Evolutionary conservation across 1,140 invertebrate genomes (phyloP).

Genomic region (Helicorthomorpha holstii): DNA sequence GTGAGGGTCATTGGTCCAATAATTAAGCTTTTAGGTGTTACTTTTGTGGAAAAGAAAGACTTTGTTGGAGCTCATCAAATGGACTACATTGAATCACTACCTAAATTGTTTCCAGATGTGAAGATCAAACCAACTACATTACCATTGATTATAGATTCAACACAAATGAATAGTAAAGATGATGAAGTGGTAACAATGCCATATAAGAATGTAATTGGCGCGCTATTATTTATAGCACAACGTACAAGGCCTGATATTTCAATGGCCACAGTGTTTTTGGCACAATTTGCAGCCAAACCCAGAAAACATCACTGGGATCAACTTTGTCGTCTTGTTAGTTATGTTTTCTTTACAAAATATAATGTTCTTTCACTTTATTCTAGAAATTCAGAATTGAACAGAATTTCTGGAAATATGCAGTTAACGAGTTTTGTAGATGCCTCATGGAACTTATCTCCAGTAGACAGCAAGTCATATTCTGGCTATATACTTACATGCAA

Average conservation of each 20-base stretch:
- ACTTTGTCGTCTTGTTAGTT: too few relatives aligned
- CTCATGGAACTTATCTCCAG: background rate
- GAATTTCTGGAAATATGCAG: background rate
- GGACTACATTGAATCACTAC: background rate
- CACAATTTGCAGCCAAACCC: background rate
- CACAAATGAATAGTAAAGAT: background rate
- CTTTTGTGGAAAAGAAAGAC: background rate
- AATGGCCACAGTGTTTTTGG: background rate
- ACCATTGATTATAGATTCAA: background rate
- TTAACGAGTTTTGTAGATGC: background rate
- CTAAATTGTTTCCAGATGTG: background rate
- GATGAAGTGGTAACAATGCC: background rate
- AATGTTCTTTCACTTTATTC: background rate
- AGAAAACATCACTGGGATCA: too few relatives aligned
- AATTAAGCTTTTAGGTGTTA: background rate
- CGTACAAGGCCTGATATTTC: background rate
- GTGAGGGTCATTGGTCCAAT: background rate
- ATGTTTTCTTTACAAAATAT: background rate
- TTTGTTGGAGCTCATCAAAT: background rate
- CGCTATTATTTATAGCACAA: background rate
- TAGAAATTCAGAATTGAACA: background rate
- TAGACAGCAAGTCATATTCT: conserved; percentile 5
- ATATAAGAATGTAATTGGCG: background rate
- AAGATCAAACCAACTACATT: background rate
- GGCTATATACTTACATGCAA: conserved; percentile 2